Percentiles rank a stretch among this genome's conserved stretches.
These are phyloP conservation scores for Nerophis ophidion DNA, from an alignment of 2,113 vertebrate genomes.

Conservation along the genomic window DNA sequence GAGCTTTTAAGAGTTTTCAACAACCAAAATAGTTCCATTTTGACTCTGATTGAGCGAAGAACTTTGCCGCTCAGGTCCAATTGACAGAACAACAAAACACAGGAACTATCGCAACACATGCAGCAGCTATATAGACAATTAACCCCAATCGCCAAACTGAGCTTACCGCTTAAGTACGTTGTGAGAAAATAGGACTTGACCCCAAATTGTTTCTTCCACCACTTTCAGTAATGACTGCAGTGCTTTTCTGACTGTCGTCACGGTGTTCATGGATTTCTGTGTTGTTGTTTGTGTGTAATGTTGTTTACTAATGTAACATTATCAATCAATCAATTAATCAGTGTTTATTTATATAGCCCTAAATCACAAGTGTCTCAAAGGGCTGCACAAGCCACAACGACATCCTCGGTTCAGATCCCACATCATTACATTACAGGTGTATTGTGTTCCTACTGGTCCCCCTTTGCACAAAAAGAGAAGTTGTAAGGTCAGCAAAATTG, in stretches of 20 bases:
- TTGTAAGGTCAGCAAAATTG: conserved; percentile 23
- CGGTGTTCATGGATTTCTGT: not conserved
- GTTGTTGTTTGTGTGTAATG: not conserved
- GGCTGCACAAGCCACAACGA: no score
- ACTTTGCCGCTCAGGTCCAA: conserved; percentile 3
- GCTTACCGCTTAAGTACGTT: conserved; percentile 36
- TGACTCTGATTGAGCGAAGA: conserved; percentile 10
- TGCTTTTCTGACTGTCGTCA: conserved; percentile 12
- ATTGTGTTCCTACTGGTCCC: conserved; percentile 2
- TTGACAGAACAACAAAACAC: conserved; percentile 38
- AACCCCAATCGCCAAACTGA: conserved; percentile 52
- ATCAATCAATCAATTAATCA: no score
- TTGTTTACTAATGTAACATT: not conserved
- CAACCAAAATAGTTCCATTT: not conserved
- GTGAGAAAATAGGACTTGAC: conserved; percentile 52
- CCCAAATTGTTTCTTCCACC: conserved; percentile 35
- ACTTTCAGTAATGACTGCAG: conserved; percentile 42
- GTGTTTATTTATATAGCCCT: no score
- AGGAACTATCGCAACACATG: conserved; percentile 21
- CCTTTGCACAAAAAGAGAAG: conserved; percentile 2
- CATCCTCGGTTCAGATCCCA: no score
- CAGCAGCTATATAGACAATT: conserved; percentile 42
- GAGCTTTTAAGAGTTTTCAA: not conserved
- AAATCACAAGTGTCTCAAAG: no score
- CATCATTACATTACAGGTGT: no score